Conservation (phyloP, 2,797 vertebrate species). For the Danio choprae region DNA sequence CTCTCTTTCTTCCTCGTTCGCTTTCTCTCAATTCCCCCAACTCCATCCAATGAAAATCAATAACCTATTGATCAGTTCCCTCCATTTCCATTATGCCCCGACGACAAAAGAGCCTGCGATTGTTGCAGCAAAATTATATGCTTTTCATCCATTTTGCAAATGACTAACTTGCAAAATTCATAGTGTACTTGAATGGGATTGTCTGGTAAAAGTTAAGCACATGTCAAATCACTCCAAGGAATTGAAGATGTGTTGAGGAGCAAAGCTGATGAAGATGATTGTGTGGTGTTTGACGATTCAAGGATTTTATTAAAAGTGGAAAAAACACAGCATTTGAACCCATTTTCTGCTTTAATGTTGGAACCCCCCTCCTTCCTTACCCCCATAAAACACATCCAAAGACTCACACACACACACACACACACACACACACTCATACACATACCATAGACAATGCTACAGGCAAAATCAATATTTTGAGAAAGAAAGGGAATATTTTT, state of each 20-base stretch:
- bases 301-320: conserved; percentile 45
- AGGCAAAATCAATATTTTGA: conserved; percentile 86
- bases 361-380: conserved; percentile 21
- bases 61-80: conserved; percentile 85
- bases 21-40: conserved; percentile 84
- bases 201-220: conserved; percentile 45
- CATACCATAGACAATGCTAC: conserved; percentile 85
- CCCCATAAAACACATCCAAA: conserved; percentile 48
- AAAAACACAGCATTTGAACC: conserved; percentile 38
- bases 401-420: conserved; percentile 46
- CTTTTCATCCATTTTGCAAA: conserved; percentile 74
- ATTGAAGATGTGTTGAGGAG: conserved; percentile 16
- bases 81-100: conserved; percentile 84
- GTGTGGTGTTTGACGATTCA: conserved; percentile 29
- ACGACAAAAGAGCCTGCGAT: conserved; percentile 81
- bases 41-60: conserved; percentile 81
- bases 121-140: conserved; percentile 77
- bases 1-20: conserved; percentile 74
- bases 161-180: conserved; percentile 75
- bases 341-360: conserved; percentile 48
- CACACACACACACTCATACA: conserved; percentile 61
- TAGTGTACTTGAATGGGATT: conserved; percentile 39
- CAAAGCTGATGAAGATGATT: conserved; percentile 29
- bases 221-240: conserved; percentile 26
- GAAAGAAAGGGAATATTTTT: conserved; percentile 89